Conservation (phyloP, 2,113 vertebrate genomes). For the Hippocampus comes region DNA sequence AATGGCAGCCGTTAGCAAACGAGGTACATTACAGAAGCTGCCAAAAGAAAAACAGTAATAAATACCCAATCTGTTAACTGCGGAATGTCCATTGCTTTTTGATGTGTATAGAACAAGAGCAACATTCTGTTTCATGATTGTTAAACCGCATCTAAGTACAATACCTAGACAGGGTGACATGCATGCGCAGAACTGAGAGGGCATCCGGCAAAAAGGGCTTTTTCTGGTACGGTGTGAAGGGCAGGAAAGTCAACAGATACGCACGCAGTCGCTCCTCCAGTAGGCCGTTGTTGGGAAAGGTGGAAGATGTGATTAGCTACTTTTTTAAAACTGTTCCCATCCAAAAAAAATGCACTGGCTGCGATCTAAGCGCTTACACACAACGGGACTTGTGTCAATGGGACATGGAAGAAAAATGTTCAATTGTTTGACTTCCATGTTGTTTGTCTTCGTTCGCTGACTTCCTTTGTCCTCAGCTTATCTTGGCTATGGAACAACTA, state of each 20-base stretch:
- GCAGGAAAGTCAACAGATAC: neutral
- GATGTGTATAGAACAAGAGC: constrained; percentile 43
- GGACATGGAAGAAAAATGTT: constrained; percentile 61
- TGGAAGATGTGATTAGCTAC: constrained; percentile 83
- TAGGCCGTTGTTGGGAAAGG: constrained; percentile 28
- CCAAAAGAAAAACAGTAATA: constrained; percentile 75
- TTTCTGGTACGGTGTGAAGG: constrained; percentile 16
- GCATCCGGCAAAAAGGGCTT: neutral
- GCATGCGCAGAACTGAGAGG: neutral
- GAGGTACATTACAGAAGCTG: constrained; percentile 76
- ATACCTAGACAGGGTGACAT: neutral
- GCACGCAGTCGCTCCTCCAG: neutral
- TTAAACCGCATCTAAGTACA: constrained; percentile 24
- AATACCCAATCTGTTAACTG: constrained; percentile 79
- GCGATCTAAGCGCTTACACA: constrained; percentile 54
- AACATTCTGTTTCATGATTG: constrained; percentile 35
- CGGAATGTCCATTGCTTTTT: constrained; percentile 80
- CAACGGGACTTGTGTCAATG: constrained; percentile 18
- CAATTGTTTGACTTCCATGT: constrained; percentile 63
- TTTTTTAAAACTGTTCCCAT: constrained; percentile 62
- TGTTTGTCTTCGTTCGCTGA: constrained; percentile 26
- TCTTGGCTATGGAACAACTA: constrained; percentile 71
- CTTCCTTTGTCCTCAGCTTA: constrained; percentile 51
- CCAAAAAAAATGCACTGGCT: constrained; percentile 59
- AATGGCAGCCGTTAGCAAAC: constrained; percentile 78